Conservation (phyloP, 2,797 vertebrate genomes). For the Scolopax rusticola region DNA sequence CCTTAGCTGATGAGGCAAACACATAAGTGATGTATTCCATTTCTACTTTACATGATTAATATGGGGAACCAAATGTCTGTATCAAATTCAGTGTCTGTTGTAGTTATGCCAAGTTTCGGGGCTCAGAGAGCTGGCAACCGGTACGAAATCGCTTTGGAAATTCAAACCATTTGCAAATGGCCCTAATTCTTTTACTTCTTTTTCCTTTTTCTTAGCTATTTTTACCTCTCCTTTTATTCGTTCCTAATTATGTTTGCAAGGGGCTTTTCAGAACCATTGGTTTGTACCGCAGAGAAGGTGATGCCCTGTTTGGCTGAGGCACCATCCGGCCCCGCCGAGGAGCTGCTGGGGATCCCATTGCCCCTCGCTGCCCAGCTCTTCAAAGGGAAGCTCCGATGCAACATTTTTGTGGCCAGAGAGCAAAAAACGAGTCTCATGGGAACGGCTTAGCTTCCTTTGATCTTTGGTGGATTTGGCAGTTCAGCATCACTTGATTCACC, state of each 20-base stretch:
- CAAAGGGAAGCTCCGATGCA: conserved; percentile 29
- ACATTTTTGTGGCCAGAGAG: conserved; percentile 41
- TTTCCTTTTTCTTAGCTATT: conserved; percentile 23
- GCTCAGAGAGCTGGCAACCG: conserved; percentile 73
- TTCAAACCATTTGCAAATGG: conserved; percentile 8
- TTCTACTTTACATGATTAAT: conserved; percentile 72
- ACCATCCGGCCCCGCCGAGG: fast-evolving
- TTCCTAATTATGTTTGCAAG: neutral
- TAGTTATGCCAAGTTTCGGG: conserved; percentile 60
- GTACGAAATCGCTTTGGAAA: conserved; percentile 48
- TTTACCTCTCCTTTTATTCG: neutral
- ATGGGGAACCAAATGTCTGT: conserved; percentile 73
- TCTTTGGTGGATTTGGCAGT: conserved; percentile 47
- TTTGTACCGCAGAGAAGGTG: neutral
- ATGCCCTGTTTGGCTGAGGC: neutral
- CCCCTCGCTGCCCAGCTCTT: neutral
- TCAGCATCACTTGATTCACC: conserved; percentile 46
- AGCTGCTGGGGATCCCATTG: neutral
- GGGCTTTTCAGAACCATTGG: neutral
- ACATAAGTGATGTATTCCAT: conserved; percentile 45
- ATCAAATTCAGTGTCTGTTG: conserved; percentile 74
- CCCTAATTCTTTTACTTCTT: conserved; percentile 41
- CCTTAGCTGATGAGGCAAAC: conserved; percentile 28
- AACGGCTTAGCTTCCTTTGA: conserved; percentile 54
- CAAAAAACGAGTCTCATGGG: conserved; percentile 35